Percentiles rank a stretch among this genome's conserved stretches.
These are phyloP conservation scores for Mylabris phalerata DNA, from an alignment of 1,140 invertebrate genomes.

Conservation along the genomic window DNA sequence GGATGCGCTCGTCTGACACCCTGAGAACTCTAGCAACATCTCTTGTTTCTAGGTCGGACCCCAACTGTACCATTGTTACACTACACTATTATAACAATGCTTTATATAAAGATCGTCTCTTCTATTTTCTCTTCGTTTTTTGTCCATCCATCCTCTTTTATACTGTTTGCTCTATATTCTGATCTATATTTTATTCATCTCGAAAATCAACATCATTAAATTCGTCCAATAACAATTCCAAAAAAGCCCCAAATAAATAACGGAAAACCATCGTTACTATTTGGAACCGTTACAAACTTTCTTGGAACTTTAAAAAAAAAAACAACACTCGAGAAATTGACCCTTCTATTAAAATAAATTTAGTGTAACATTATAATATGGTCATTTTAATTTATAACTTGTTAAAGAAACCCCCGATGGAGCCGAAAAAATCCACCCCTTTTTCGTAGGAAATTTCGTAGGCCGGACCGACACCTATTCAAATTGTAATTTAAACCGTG, in stretches of 20 bases:
- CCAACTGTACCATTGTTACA: constrained; percentile 12
- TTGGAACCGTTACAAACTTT: constrained; percentile 1
- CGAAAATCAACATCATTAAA: background rate
- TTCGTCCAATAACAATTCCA: background rate
- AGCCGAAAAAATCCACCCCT: too few species aligned
- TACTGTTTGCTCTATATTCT: background rate
- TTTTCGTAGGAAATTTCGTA: too few species aligned
- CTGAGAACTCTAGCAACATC: constrained; percentile 19
- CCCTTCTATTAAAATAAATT: constrained; percentile 23
- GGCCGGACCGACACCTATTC: constrained; percentile 18
- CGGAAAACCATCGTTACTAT: too few species aligned
- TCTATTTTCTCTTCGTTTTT: constrained; percentile 2
- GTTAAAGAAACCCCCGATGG: too few species aligned
- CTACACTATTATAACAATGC: background rate
- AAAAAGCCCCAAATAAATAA: too few species aligned
- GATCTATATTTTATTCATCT: constrained; percentile 21
- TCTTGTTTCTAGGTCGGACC: constrained; percentile 15
- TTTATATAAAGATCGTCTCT: background rate
- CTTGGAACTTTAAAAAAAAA: background rate
- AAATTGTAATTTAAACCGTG: constrained; percentile 30
- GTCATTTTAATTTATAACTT: constrained; percentile 21
- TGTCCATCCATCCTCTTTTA: constrained; percentile 7
- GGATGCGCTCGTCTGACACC: constrained; percentile 19
- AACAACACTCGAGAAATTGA: constrained; percentile 6
- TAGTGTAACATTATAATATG: constrained; percentile 24